Percentiles rank a stretch among this genome's conserved stretches.
These are phyloP conservation scores for Apis mellifera DNA, from an alignment of 1,140 invertebrate species.

Conservation along the genomic window Amel_HAv3.1 CM009944.2:10611001-10611500, in stretches of 20 bases:
- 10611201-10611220: neutral
- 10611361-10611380: conserved; percentile 56
- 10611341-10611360: conserved; percentile 40
- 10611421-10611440: conserved; percentile 78
- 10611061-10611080: neutral
- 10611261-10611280: neutral
- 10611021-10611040: neutral
- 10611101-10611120: neutral
- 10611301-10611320: conserved; percentile 7
- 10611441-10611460: conserved; percentile 74
- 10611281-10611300: conserved; percentile 5
- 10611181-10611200: neutral
- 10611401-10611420: conserved; percentile 78
- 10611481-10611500: conserved; percentile 82
- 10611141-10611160: neutral
- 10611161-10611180: neutral
- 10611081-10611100: neutral
- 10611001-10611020: neutral
- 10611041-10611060: neutral
- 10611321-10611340: conserved; percentile 34
- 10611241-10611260: neutral
- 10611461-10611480: conserved; percentile 69
- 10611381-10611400: conserved; percentile 74
- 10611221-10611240: neutral
- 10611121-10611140: neutral